Percentiles rank a stretch among this genome's conserved stretches.
phyloP scores from a whole-genome alignment of 2,888 invertebrate genomes.

The Caenorhabditis doughertyi region DNA sequence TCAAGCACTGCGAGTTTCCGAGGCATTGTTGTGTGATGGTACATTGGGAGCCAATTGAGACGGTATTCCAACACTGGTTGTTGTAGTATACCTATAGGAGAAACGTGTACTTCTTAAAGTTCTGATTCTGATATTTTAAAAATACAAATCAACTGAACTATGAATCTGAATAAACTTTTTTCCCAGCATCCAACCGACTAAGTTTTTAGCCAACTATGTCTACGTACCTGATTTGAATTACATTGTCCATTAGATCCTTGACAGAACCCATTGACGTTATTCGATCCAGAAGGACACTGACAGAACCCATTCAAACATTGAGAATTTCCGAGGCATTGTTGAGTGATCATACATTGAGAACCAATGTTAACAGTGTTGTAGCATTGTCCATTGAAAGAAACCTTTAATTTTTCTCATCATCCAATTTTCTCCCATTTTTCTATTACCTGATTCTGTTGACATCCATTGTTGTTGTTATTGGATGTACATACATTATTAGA shows the following conservation, averaged over 20 bases:
- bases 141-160: no score
- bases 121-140: neutral
- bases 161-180: no score
- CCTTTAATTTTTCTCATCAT: no score
- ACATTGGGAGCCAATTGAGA: conserved; percentile 67
- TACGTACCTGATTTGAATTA: conserved; percentile 58
- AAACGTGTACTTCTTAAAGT: conserved; percentile 26
- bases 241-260: conserved; percentile 18
- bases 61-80: conserved; percentile 49
- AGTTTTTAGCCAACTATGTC: conserved; percentile 66
- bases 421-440: no score
- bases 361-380: conserved; percentile 65
- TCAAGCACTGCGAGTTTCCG: conserved; percentile 54
- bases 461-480: conserved; percentile 42
- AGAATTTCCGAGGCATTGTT: conserved; percentile 70
- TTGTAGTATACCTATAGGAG: conserved; percentile 21
- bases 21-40: conserved; percentile 71
- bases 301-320: conserved; percentile 60
- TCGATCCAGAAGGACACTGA: conserved; percentile 56
- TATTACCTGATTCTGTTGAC: conserved; percentile 50
- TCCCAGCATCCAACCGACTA: neutral
- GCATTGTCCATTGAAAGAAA: conserved; percentile 27
- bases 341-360: conserved; percentile 65
- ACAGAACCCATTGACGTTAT: conserved; percentile 30
- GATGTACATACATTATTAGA: conserved; percentile 50